Evolutionary conservation across 2,113 vertebrate genomes (phyloP).

Genomic region (Regulus satrapa): DNA sequence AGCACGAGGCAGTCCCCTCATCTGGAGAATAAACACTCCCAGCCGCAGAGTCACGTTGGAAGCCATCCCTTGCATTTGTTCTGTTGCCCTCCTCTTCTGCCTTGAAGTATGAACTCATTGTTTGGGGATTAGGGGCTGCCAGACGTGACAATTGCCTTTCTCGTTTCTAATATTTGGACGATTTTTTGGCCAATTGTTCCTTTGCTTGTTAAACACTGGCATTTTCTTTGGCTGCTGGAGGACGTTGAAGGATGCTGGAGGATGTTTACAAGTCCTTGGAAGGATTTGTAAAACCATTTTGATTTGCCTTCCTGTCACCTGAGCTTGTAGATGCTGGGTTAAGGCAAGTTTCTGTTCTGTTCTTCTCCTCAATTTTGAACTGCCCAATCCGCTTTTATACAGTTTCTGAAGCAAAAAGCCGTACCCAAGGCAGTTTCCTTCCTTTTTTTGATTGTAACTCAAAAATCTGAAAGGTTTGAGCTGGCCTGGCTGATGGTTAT

Average conservation of each 20-base stretch:
- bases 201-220: background rate
- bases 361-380: background rate
- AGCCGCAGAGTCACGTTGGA: rapidly evolving
- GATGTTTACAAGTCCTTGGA: too few relatives aligned
- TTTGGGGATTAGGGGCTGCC: background rate
- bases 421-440: background rate
- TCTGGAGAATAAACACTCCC: background rate
- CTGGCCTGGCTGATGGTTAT: background rate
- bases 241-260: background rate
- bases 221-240: background rate
- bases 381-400: background rate
- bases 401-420: background rate
- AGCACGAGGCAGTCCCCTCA: background rate
- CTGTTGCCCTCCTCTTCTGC: background rate
- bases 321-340: background rate
- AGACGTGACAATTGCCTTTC: background rate
- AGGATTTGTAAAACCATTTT: background rate
- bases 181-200: background rate
- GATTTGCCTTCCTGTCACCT: background rate
- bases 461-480: background rate
- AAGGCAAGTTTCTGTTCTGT: background rate
- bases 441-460: background rate
- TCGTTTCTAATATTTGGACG: background rate
- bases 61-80: background rate
- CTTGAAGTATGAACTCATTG: background rate